phyloP scores from a whole-genome alignment of 2,888 invertebrate genomes.

The Proisotoma minuta region DNA sequence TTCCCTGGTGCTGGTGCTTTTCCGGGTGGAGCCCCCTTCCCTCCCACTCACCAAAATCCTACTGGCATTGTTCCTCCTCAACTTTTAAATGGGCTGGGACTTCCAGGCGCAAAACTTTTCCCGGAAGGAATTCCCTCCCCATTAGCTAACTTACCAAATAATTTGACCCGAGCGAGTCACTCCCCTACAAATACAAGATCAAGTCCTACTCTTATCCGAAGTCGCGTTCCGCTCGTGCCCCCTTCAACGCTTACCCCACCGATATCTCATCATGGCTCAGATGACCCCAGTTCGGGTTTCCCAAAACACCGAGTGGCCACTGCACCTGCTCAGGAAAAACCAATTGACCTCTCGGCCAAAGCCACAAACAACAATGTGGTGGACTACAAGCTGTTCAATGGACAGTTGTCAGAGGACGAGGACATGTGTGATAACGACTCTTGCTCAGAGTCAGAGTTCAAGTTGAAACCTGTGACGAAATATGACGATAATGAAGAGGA shows the following conservation, averaged over 20 bases:
- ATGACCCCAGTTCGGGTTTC: slow-evolving; percentile 38
- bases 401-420: slow-evolving; percentile 33
- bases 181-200: slow-evolving; percentile 28
- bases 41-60: slow-evolving; percentile 17
- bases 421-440: slow-evolving; percentile 16
- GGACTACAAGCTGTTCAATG: slow-evolving; percentile 35
- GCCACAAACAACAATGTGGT: slow-evolving; percentile 42
- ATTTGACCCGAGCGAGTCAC: slow-evolving; percentile 23
- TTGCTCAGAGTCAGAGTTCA: slow-evolving; percentile 23
- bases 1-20: slow-evolving; percentile 38
- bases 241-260: slow-evolving; percentile 45
- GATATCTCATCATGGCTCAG: slow-evolving; percentile 45
- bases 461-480: slow-evolving; percentile 26
- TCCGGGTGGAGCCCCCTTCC: slow-evolving; percentile 39
- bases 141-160: slow-evolving; percentile 33
- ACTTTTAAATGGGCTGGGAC: background rate
- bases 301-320: slow-evolving; percentile 32
- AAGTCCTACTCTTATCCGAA: slow-evolving; percentile 24
- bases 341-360: slow-evolving; percentile 40
- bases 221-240: slow-evolving; percentile 38
- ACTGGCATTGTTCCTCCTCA: slow-evolving; percentile 31
- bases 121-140: slow-evolving; percentile 34
- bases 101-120: slow-evolving; percentile 20
- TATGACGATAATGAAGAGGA: slow-evolving; percentile 28
- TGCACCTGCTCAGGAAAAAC: slow-evolving; percentile 36